These are phyloP conservation scores for Caenorhabditis virilis DNA, from an alignment of 2,888 invertebrate genomes.

Conservation along the genomic window DNA sequence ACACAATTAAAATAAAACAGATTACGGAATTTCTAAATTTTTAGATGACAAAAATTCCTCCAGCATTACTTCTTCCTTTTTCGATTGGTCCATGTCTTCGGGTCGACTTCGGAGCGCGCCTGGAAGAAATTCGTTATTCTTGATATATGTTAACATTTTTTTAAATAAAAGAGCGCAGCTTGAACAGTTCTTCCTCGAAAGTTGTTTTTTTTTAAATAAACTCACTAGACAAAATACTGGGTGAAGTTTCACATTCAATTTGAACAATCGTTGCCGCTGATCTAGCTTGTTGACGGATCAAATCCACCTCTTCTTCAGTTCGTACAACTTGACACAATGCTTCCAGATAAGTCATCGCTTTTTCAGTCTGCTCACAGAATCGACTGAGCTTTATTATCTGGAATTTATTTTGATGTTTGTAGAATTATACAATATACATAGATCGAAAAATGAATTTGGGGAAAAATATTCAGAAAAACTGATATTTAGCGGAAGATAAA, in stretches of 20 bases:
- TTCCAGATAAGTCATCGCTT: conserved; percentile 54
- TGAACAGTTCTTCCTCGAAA: neutral
- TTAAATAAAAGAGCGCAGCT: too few relatives aligned
- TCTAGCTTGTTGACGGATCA: conserved; percentile 42
- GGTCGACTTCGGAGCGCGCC: conserved; percentile 26
- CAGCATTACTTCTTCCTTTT: conserved; percentile 55
- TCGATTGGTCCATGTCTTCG: conserved; percentile 35
- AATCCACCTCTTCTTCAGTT: conserved; percentile 44
- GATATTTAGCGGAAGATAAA: too few relatives aligned
- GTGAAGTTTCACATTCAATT: conserved; percentile 40
- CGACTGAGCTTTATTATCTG: conserved; percentile 42
- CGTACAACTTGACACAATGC: conserved; percentile 39
- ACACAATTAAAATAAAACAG: neutral
- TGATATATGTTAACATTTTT: too few relatives aligned
- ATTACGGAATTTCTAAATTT: conserved; percentile 8
- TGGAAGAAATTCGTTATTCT: neutral
- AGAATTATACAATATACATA: too few relatives aligned
- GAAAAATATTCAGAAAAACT: too few relatives aligned
- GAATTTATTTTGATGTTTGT: conserved; percentile 2
- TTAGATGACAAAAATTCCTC: conserved; percentile 51
- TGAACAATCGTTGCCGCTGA: conserved; percentile 41
- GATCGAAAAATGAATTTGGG: too few relatives aligned
- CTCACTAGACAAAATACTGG: conserved; percentile 30
- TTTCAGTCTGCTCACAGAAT: conserved; percentile 56
- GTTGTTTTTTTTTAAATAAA: neutral